Evolutionary conservation across 2,113 vertebrate genomes (phyloP).

Genomic region (Otus sunia): DNA sequence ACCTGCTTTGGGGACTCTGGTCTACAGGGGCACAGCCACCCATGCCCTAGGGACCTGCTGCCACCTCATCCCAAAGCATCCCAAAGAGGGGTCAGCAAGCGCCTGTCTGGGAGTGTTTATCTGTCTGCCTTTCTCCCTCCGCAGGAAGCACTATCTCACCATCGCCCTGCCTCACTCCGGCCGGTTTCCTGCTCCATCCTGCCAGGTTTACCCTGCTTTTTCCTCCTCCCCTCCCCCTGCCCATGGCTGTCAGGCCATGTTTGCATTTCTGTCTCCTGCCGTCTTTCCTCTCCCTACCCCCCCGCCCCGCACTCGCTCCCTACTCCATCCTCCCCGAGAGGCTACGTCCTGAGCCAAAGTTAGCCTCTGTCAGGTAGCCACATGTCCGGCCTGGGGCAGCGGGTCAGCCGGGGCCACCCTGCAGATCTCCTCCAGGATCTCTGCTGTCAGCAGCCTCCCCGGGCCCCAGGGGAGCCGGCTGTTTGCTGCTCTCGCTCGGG

Average conservation of each 20-base stretch:
- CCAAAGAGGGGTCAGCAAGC: background rate
- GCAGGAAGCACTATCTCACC: constrained; percentile 78
- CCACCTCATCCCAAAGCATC: background rate
- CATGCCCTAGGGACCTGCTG: background rate
- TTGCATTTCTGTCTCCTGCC: constrained; percentile 76
- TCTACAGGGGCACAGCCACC: background rate
- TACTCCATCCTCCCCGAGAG: constrained; percentile 60
- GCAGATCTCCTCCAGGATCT: constrained; percentile 85
- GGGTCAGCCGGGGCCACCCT: constrained; percentile 83
- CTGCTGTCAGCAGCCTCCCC: constrained; percentile 80
- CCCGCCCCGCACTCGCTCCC: background rate
- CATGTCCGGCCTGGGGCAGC: constrained; percentile 68
- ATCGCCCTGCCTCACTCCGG: constrained; percentile 68
- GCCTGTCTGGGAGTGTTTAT: constrained; percentile 27
- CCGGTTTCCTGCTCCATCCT: constrained; percentile 78
- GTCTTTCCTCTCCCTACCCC: constrained; percentile 55
- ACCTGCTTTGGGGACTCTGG: background rate
- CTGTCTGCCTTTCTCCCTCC: constrained; percentile 63
- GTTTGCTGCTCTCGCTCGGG: constrained; percentile 6
- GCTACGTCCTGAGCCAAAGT: constrained; percentile 67
- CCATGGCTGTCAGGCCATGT: constrained; percentile 68
- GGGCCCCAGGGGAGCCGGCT: constrained; percentile 22
- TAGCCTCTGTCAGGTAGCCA: constrained; percentile 68
- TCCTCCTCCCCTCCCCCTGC: constrained; percentile 67
- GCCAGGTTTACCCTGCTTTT: constrained; percentile 73